phyloP scores from a whole-genome alignment of 2,113 vertebrate species.

The Labeo rohita region DNA sequence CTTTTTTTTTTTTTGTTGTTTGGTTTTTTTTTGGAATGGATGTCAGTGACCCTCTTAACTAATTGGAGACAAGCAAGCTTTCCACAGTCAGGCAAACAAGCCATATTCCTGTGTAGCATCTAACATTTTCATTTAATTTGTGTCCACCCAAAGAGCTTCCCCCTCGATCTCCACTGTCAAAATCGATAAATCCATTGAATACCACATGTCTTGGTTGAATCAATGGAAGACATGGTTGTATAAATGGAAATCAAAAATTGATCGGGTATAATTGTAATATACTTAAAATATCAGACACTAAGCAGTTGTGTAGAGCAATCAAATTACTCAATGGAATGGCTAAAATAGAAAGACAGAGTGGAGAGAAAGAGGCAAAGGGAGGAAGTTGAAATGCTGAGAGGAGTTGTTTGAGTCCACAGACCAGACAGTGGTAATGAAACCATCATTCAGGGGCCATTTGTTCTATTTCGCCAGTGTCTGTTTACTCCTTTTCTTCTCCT shows the following conservation, averaged over 20 bases:
- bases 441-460: conserved; percentile 35
- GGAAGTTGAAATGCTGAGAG: conserved; percentile 30
- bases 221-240: conserved; percentile 56
- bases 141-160: conserved; percentile 47
- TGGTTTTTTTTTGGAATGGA: conserved; percentile 53
- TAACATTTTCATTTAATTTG: conserved; percentile 62
- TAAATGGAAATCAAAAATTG: conserved; percentile 65
- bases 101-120: conserved; percentile 54
- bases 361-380: neutral
- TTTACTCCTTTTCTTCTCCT: neutral
- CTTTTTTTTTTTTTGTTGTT: conserved; percentile 40
- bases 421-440: conserved; percentile 53
- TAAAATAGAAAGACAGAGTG: neutral
- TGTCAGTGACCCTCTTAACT: conserved; percentile 70
- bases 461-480: conserved; percentile 49
- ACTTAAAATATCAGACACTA: conserved; percentile 51
- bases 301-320: conserved; percentile 6
- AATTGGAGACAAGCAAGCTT: conserved; percentile 60
- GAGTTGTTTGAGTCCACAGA: conserved; percentile 41
- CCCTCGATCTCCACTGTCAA: conserved; percentile 36
- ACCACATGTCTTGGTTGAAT: conserved; percentile 33
- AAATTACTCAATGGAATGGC: neutral
- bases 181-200: conserved; percentile 56
- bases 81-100: conserved; percentile 50
- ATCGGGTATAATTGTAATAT: conserved; percentile 60